Base-by-base conservation (phyloP, 2,113 vertebrate species). In the Cromileptes altivelis region DNA sequence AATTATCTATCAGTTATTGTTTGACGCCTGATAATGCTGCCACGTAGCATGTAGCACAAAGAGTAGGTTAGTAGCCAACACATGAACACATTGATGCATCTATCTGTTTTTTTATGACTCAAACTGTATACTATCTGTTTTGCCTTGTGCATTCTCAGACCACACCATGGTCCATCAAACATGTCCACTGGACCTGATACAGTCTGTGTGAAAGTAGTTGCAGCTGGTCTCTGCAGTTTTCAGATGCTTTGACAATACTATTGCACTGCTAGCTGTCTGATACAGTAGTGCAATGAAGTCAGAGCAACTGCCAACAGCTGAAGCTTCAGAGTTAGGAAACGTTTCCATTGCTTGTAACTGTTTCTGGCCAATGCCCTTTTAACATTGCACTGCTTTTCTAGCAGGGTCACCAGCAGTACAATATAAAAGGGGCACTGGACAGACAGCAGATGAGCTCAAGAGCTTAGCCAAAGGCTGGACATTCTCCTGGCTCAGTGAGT, bases 261-360 rank as follows among this genome's bases (percentile, higher is more conserved):
- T 99, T 99, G 98, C 98, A 99, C 98, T 99, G 97, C 98, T 99
- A 95, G 96, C 95, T 97, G 97, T 96, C 94, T 94, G 95, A 90
- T 94, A 99, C 97, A 99, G 98, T 98, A 98, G 98, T 98, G 98
- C 98, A 99, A 99, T 97, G 97, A 98, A 97, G 98, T 99, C 98
- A 99, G 97, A 99, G 98, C 98, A 94, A 91, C 95, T 90, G 97
- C 92, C 76, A 96, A 96, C 96, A 97, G 97, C 94, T 78, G 9
- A 1, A 72, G 12, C 52, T 18, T 30, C 70, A 18, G 3, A 53
- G 45, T 21, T 3, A 3, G 21, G 27, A 18, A 23, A 55, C 40
- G 25, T 47, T 42, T 53, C 11, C 64, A 18, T 14, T 1, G 33
- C 61, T 60, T 79, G 91, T 80, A 60, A 89, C 82, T 80, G 93